Conservation (phyloP, 2,888 invertebrate genomes). For the Pseudolycoriella hygida region DNA sequence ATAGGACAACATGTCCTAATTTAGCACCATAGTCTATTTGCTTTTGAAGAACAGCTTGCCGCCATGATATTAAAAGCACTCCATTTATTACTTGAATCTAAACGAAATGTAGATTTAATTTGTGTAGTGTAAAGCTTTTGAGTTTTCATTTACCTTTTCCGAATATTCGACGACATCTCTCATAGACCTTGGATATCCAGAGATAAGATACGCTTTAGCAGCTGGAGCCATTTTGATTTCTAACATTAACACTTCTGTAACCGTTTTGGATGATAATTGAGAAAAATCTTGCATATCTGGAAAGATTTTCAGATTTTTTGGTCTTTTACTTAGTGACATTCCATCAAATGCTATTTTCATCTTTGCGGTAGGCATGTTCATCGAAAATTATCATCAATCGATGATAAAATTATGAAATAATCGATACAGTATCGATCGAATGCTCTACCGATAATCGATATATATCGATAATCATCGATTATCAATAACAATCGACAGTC, state of each 20-base stretch:
- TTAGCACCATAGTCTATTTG: slow-evolving; percentile 84
- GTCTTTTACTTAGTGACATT: background rate
- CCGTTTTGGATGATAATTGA: slow-evolving; percentile 66
- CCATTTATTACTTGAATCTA: slow-evolving; percentile 80
- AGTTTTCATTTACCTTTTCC: slow-evolving; percentile 52
- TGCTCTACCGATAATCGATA: too few species aligned
- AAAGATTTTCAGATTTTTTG: slow-evolving; percentile 11
- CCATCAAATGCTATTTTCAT: too few species aligned
- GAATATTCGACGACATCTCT: slow-evolving; percentile 82
- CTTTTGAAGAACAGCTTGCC: slow-evolving; percentile 66
- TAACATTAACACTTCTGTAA: slow-evolving; percentile 76
- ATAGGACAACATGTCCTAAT: slow-evolving; percentile 62
- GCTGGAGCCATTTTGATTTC: slow-evolving; percentile 87
- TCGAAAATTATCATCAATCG: too few species aligned
- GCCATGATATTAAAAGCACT: slow-evolving; percentile 72
- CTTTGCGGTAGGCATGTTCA: too few species aligned
- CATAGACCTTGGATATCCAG: slow-evolving; percentile 83
- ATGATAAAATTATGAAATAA: too few species aligned
- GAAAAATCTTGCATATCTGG: slow-evolving; percentile 79
- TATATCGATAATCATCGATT: too few species aligned
- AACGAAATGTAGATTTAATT: slow-evolving; percentile 11
- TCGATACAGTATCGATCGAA: too few species aligned
- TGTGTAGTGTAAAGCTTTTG: too few species aligned
- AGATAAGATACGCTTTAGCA: slow-evolving; percentile 72
- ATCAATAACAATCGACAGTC: too few species aligned